Evolutionary conservation across 2,113 vertebrate genomes (phyloP).

Genomic region (Podarcis raffonei): DNA sequence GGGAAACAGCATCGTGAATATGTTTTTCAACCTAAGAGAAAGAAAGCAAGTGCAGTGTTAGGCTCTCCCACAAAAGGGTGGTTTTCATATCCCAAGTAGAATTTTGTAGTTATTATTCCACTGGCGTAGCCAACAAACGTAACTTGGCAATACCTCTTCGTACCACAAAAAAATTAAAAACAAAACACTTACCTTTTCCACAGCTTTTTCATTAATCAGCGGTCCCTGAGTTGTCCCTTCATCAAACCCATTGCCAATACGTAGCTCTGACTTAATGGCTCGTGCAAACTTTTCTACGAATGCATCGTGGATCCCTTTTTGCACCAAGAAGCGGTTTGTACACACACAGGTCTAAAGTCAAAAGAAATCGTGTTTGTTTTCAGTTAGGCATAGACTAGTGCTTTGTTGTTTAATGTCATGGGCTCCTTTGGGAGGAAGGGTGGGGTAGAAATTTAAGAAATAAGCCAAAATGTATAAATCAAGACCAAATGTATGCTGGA

Average conservation of each 20-base stretch:
- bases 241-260: constrained; percentile 87
- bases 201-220: constrained; percentile 89
- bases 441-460: too few relatives aligned
- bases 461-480: too few relatives aligned
- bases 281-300: constrained; percentile 86
- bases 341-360: constrained; percentile 90
- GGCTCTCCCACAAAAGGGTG: background rate
- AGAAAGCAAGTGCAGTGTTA: background rate
- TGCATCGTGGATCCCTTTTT: constrained; percentile 85
- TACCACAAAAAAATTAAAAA: background rate
- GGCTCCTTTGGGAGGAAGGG: too few relatives aligned
- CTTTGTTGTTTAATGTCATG: background rate
- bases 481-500: too few relatives aligned
- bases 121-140: background rate
- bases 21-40: constrained; percentile 86
- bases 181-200: constrained; percentile 85
- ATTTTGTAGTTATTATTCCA: constrained; percentile 10
- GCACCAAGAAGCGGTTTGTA: constrained; percentile 93
- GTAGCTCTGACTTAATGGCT: constrained; percentile 84
- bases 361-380: background rate
- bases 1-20: constrained; percentile 85
- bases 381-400: background rate
- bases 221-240: constrained; percentile 91
- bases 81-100: background rate
- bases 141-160: background rate